Evolutionary conservation across 2,888 invertebrate species (phyloP).

Genomic region (Globia sparganii): DNA sequence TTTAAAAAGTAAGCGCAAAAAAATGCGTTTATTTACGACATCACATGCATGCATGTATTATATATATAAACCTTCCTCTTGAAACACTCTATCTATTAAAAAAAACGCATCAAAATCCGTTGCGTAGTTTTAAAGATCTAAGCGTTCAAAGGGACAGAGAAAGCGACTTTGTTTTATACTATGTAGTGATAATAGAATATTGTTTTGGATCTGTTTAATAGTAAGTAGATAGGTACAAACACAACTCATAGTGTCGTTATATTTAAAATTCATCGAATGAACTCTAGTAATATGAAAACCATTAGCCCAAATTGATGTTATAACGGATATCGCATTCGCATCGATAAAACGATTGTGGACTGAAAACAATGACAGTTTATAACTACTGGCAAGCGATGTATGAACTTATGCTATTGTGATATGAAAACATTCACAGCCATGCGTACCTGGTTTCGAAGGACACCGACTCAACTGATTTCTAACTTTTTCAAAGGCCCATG

Average conservation of each 20-base stretch:
- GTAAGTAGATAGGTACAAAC: background rate
- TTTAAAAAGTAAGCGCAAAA: too few species aligned
- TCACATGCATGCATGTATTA: too few species aligned
- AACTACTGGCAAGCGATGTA: constrained; percentile 1
- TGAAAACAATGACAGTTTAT: constrained; percentile 29
- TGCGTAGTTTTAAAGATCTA: too few species aligned
- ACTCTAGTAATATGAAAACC: background rate
- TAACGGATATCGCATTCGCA: constrained; percentile 8
- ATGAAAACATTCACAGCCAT: constrained; percentile 18
- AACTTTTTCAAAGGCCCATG: background rate
- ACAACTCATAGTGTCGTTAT: background rate
- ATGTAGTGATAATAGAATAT: constrained; percentile 9
- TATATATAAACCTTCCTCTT: too few species aligned
- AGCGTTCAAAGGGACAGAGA: too few species aligned
- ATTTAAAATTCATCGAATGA: constrained; percentile 16
- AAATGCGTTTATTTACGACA: too few species aligned
- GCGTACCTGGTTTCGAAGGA: background rate
- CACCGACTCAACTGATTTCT: background rate
- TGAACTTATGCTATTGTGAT: constrained; percentile 16
- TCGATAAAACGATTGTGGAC: constrained; percentile 11
- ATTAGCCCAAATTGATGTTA: constrained; percentile 21
- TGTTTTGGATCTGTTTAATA: background rate
- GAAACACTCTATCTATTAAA: too few species aligned
- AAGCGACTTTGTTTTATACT: too few species aligned
- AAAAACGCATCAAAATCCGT: too few species aligned